A percentile compares a stretch with the other conserved stretches of the same genome.
Conservation (phyloP, 2,888 invertebrate genomes). For the Pollenia griseotomentosa region DNA sequence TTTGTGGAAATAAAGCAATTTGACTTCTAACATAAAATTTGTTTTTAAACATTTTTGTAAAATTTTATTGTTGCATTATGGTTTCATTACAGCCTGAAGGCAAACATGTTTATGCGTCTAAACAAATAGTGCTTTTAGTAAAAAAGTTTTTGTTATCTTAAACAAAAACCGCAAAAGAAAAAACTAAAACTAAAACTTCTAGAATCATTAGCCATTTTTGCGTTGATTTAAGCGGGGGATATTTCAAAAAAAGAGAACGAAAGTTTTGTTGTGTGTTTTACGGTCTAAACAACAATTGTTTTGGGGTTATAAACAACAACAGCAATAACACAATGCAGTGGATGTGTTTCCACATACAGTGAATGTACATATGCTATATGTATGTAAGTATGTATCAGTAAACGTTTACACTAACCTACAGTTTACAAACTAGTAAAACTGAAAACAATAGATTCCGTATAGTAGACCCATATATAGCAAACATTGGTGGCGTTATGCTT, state of each 20-base stretch:
- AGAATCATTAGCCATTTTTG: constrained; percentile 49
- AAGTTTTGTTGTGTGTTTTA: constrained; percentile 34
- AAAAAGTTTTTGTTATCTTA: constrained; percentile 38
- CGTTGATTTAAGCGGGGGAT: constrained; percentile 36
- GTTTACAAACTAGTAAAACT: constrained; percentile 6
- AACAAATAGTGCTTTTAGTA: constrained; percentile 3
- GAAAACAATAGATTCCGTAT: constrained; percentile 48
- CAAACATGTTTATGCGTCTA: background rate
- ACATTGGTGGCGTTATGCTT: constrained; percentile 73
- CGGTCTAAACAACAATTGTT: constrained; percentile 55
- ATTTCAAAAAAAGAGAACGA: constrained; percentile 2
- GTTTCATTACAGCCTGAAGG: constrained; percentile 24
- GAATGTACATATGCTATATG: background rate
- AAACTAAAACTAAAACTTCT: constrained; percentile 15
- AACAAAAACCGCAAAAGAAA: constrained; percentile 24
- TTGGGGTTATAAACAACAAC: constrained; percentile 49
- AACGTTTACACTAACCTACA: constrained; percentile 34
- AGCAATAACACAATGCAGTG: constrained; percentile 20
- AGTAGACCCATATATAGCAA: constrained; percentile 45
- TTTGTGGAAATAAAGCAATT: too few species aligned
- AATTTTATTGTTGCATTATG: background rate
- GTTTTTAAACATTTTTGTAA: too few species aligned
- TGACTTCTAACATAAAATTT: too few species aligned
- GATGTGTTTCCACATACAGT: background rate
- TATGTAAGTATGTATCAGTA: background rate